These are phyloP conservation scores for Hemiprocne comata DNA, from an alignment of 2,113 vertebrate genomes.

Conservation along the genomic window DNA sequence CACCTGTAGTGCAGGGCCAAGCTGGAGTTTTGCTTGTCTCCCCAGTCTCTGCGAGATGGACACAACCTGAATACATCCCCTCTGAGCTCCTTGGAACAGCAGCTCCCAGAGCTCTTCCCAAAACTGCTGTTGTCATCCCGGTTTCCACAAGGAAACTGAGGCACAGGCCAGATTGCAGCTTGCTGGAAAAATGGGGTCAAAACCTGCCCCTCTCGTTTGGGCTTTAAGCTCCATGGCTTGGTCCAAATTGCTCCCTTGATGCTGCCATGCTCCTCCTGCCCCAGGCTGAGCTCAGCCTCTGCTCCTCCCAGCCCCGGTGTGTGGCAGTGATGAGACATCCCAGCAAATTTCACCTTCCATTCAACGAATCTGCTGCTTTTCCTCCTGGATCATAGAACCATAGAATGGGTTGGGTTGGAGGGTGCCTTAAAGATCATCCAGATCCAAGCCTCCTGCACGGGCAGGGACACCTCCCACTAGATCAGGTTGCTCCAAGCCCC, in stretches of 20 bases:
- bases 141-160: background rate
- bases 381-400: background rate
- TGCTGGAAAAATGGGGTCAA: background rate
- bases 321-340: rapidly evolving
- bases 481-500: too few relatives aligned
- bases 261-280: background rate
- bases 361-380: background rate
- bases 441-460: too few relatives aligned
- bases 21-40: background rate
- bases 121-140: rapidly evolving
- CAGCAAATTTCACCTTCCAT: background rate
- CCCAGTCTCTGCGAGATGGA: background rate
- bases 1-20: rapidly evolving
- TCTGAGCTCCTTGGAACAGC: rapidly evolving
- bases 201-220: background rate
- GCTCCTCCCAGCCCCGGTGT: background rate
- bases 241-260: background rate
- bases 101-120: background rate
- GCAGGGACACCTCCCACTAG: too few relatives aligned
- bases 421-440: too few relatives aligned
- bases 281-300: background rate
- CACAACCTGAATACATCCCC: background rate
- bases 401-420: too few relatives aligned
- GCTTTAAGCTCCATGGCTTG: background rate
- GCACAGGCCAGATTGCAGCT: background rate